Percentiles rank a stretch among this genome's conserved stretches.
Evolutionary conservation across 2,888 invertebrate genomes (phyloP).

Genomic region (Petrolisthes manimaculis): DNA sequence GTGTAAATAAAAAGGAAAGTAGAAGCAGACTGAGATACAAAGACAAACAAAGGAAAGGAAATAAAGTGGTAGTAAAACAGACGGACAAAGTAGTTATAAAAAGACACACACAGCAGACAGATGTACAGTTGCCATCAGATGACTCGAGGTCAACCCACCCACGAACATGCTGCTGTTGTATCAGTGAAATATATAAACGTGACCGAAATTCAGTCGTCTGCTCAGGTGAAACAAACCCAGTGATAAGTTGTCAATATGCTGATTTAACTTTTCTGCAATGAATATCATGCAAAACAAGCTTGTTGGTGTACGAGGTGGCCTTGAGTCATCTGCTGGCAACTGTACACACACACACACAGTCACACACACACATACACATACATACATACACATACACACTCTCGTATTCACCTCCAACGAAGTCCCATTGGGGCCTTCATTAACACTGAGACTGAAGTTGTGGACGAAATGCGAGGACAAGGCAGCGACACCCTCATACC

Average conservation of each 20-base stretch:
- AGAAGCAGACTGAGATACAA: neutral
- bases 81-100: neutral
- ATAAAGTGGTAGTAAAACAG: neutral
- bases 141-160: too few relatives aligned
- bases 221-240: too few relatives aligned
- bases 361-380: neutral
- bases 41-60: neutral
- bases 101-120: too few relatives aligned
- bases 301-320: too few relatives aligned
- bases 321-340: neutral
- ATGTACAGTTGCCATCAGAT: too few relatives aligned
- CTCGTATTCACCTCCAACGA: constrained; percentile 3
- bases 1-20: neutral
- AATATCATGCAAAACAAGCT: too few relatives aligned
- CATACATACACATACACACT: neutral
- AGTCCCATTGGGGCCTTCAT: neutral
- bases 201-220: too few relatives aligned
- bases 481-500: constrained; percentile 12
- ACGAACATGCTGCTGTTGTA: neutral
- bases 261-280: too few relatives aligned
- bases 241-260: too few relatives aligned
- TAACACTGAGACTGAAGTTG: constrained; percentile 15
- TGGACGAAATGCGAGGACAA: constrained; percentile 16
- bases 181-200: neutral
- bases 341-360: neutral